Percentiles rank a stretch among this genome's conserved stretches.
phyloP scores from a whole-genome alignment of 1,140 invertebrate species.

The Habropoda laboriosa region DNA sequence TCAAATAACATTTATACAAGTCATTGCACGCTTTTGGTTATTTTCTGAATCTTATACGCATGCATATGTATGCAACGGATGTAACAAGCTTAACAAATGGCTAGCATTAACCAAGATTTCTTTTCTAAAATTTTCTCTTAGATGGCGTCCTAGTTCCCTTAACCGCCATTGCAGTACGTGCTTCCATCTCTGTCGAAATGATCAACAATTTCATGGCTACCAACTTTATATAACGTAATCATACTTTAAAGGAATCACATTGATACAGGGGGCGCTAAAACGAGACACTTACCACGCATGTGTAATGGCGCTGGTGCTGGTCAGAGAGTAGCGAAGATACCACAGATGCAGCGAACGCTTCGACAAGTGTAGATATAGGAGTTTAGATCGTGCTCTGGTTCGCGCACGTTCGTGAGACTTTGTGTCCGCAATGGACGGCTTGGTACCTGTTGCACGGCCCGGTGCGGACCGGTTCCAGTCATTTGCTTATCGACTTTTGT shows the following conservation, averaged over 20 bases:
- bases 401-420: conserved; percentile 42
- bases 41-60: no score
- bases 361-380: conserved; percentile 29
- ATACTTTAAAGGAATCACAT: neutral
- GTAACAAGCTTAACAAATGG: no score
- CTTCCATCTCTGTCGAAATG: neutral
- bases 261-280: neutral
- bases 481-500: conserved; percentile 22
- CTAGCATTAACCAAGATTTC: no score
- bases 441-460: conserved; percentile 55
- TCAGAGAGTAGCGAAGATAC: neutral
- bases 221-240: neutral
- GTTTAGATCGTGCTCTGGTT: conserved; percentile 20
- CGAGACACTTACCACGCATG: conserved; percentile 5
- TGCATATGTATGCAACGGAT: no score
- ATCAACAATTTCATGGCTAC: neutral
- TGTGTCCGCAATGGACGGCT: conserved; percentile 46
- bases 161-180: neutral
- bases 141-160: no score
- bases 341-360: conserved; percentile 48
- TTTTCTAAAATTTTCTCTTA: neutral
- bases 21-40: no score
- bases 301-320: conserved; percentile 20
- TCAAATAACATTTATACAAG: no score
- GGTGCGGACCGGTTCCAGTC: conserved; percentile 24